Percentiles rank a stretch among this genome's conserved stretches.
Evolutionary conservation across 2,797 vertebrate species (phyloP).

Genomic region (Pelochelys cantorii): DNA sequence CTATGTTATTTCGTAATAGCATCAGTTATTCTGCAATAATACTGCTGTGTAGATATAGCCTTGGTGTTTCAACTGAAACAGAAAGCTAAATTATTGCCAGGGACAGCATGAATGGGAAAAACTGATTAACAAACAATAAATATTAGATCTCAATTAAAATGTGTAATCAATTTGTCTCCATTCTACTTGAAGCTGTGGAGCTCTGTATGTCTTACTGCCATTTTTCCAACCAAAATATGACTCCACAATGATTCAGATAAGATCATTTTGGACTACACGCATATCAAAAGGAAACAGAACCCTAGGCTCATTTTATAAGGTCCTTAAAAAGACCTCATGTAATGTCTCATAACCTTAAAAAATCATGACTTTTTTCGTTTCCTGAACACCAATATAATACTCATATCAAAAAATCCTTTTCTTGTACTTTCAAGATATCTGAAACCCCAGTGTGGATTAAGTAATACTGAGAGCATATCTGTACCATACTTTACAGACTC

Average conservation of each 20-base stretch:
- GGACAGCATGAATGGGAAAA: background rate
- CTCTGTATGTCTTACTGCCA: background rate
- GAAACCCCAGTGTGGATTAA: slow-evolving; percentile 28
- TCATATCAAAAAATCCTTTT: background rate
- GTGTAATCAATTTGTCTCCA: background rate
- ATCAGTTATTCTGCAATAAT: no score
- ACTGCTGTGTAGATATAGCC: no score
- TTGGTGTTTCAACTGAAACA: background rate
- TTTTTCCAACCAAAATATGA: background rate
- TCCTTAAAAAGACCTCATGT: background rate
- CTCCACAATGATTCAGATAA: background rate
- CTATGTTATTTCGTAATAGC: no score
- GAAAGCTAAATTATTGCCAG: background rate
- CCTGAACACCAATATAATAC: background rate
- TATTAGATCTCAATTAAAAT: background rate
- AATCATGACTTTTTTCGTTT: background rate
- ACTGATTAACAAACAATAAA: background rate
- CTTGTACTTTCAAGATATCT: slow-evolving; percentile 6
- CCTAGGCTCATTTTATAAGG: background rate
- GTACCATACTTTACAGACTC: background rate
- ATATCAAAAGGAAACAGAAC: background rate
- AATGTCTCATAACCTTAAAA: background rate
- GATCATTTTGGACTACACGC: background rate
- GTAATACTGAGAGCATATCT: slow-evolving; percentile 12
- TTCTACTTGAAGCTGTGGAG: background rate